These are phyloP conservation scores for Gallinago media DNA, from an alignment of 2,113 vertebrate species.

Conservation along the genomic window DNA sequence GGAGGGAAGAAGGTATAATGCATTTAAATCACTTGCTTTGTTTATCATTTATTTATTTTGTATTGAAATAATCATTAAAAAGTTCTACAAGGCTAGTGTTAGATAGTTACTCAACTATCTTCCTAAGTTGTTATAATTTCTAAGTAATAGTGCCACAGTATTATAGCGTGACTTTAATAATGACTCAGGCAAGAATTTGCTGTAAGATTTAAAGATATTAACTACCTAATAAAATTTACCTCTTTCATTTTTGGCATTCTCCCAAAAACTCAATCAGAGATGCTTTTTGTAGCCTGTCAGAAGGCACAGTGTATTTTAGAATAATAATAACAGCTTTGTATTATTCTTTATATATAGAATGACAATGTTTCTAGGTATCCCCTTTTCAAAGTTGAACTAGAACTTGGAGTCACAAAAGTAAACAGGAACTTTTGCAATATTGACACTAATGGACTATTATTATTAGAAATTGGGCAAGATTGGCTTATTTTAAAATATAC, in stretches of 20 bases:
- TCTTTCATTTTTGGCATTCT: neutral
- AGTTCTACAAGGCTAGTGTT: neutral
- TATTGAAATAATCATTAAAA: neutral
- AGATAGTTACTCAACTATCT: neutral
- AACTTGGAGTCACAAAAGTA: neutral
- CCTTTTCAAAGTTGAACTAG: slow-evolving; percentile 35
- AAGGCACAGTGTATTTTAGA: neutral
- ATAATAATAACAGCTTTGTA: neutral
- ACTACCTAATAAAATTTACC: neutral
- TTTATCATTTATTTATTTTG: neutral
- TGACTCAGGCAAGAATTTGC: neutral
- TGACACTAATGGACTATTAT: neutral
- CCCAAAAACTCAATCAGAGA: neutral
- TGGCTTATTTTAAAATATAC: slow-evolving; percentile 65
- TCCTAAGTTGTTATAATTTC: neutral
- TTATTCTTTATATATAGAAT: neutral
- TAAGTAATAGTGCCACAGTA: neutral
- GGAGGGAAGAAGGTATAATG: neutral
- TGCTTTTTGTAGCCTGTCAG: neutral
- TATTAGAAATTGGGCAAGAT: neutral
- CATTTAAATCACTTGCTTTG: neutral
- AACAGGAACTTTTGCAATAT: neutral
- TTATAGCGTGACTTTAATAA: neutral
- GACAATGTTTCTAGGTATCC: slow-evolving; percentile 7
- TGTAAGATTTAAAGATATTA: neutral